These are phyloP conservation scores for Calephelis virginiensis DNA, from an alignment of 1,140 invertebrate species.

Conservation along the genomic window DNA sequence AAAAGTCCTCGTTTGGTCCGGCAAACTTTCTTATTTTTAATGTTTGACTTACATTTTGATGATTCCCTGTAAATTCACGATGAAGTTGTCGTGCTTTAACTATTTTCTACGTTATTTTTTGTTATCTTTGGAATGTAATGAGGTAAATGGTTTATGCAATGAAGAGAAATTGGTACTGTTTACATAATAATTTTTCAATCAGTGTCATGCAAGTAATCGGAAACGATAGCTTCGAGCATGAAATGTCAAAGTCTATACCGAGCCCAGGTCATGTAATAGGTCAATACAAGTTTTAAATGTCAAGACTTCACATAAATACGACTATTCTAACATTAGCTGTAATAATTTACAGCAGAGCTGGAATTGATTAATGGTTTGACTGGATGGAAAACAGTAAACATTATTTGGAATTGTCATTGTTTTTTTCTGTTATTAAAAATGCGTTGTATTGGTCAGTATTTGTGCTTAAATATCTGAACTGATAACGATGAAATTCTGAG, in stretches of 20 bases:
- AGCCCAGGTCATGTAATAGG: conserved; percentile 25
- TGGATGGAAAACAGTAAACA: neutral
- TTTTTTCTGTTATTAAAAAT: neutral
- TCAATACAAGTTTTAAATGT: conserved; percentile 28
- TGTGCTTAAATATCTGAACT: no score
- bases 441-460: no score
- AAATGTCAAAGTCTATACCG: conserved; percentile 16
- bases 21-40: no score
- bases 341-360: neutral
- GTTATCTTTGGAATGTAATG: no score
- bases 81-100: no score
- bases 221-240: conserved; percentile 5
- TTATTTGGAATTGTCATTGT: conserved; percentile 1
- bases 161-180: neutral
- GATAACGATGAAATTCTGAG: no score
- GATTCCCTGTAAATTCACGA: no score
- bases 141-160: no score
- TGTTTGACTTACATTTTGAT: no score
- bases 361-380: neutral
- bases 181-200: neutral
- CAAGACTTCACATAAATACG: conserved; percentile 22
- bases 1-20: no score
- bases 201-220: neutral
- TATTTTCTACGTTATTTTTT: no score
- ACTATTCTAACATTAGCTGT: conserved; percentile 19